These are phyloP conservation scores for Luffia ferchaultella DNA, from an alignment of 2,888 invertebrate species.

Conservation along the genomic window DNA sequence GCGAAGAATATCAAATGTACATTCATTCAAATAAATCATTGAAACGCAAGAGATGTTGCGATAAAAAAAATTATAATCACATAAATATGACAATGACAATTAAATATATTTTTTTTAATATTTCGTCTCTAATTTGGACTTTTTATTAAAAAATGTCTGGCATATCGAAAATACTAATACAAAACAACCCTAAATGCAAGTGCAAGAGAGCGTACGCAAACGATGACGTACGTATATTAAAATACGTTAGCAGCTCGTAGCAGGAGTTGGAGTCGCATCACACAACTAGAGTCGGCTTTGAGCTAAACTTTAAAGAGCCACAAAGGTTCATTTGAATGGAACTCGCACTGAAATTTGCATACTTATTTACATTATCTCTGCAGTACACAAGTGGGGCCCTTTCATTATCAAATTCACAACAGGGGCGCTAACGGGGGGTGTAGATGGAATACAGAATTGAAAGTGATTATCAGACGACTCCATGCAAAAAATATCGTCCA, in stretches of 20 bases:
- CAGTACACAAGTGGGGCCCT: slow-evolving; percentile 60
- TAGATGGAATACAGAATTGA: slow-evolving; percentile 53
- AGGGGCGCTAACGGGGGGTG: slow-evolving; percentile 34
- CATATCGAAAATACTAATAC: no score
- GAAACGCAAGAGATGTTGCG: no score
- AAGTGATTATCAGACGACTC: slow-evolving; percentile 52
- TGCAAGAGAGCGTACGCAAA: no score
- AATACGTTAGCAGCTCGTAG: slow-evolving; percentile 17
- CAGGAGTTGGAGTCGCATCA: slow-evolving; percentile 16
- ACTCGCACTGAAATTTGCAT: slow-evolving; percentile 61
- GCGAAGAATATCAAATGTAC: no score
- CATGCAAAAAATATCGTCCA: slow-evolving; percentile 41
- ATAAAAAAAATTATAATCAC: no score
- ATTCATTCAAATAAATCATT: no score
- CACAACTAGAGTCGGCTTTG: slow-evolving; percentile 34
- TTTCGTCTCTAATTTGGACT: no score
- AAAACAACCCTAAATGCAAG: no score
- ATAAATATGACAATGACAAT: no score
- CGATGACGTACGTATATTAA: no score
- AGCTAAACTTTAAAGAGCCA: slow-evolving; percentile 53
- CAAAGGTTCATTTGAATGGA: slow-evolving; percentile 61
- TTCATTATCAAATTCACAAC: slow-evolving; percentile 63
- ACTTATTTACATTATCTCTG: slow-evolving; percentile 66
- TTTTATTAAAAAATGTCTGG: no score
- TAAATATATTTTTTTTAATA: no score